phyloP scores from a whole-genome alignment of 2,888 invertebrate genomes.

The Odontocolon sp. region DNA sequence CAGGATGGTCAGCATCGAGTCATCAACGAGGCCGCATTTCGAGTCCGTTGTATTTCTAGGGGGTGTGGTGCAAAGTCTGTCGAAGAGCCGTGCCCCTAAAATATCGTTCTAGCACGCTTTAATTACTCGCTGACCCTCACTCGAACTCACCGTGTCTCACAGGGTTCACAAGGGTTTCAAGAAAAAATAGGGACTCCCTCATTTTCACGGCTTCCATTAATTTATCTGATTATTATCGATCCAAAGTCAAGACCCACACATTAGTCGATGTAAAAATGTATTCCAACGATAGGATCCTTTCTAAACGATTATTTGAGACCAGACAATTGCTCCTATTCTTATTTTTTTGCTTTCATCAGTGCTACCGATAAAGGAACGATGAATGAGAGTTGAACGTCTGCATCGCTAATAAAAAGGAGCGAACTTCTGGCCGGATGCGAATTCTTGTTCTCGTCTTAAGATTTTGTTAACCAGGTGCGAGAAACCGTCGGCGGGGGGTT shows the following conservation, averaged over 20 bases:
- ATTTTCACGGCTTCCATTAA: conserved; percentile 59
- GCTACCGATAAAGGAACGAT: conserved; percentile 57
- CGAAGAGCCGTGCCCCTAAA: conserved; percentile 50
- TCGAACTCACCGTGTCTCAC: conserved; percentile 11
- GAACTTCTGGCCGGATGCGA: conserved; percentile 57
- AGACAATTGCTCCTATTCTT: conserved; percentile 8
- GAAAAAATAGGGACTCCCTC: conserved; percentile 36
- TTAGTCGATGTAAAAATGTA: conserved; percentile 3
- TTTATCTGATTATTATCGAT: conserved; percentile 44
- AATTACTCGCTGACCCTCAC: conserved; percentile 50
- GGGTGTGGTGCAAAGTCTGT: conserved; percentile 39
- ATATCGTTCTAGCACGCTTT: conserved; percentile 41
- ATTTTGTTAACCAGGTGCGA: conserved; percentile 55
- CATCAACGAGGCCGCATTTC: conserved; percentile 30
- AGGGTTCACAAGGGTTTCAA: background rate
- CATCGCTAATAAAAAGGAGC: conserved; percentile 8
- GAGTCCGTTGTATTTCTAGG: background rate
- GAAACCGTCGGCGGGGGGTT: conserved; percentile 36
- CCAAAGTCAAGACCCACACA: conserved; percentile 4
- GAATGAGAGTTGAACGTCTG: conserved; percentile 73
- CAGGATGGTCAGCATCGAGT: conserved; percentile 36
- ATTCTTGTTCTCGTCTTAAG: conserved; percentile 39
- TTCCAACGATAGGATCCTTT: conserved; percentile 3
- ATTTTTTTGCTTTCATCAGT: background rate
- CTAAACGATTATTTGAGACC: conserved; percentile 10